These are phyloP conservation scores for Ceratosolen fusciceps DNA, from an alignment of 1,140 invertebrate genomes.

Conservation along the genomic window DNA sequence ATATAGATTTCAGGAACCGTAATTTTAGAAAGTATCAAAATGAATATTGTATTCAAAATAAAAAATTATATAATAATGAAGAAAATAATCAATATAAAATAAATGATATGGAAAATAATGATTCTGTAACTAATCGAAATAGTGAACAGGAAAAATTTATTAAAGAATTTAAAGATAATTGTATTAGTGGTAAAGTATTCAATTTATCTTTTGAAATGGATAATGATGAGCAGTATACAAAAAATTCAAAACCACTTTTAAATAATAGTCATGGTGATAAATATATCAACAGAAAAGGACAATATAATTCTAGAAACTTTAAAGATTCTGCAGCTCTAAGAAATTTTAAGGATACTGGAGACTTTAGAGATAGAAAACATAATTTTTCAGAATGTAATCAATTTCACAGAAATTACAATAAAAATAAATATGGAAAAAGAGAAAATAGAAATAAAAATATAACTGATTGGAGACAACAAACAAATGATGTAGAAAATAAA, in stretches of 20 bases:
- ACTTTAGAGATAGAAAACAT: conserved; percentile 50
- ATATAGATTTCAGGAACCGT: conserved; percentile 40
- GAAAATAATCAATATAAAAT: conserved; percentile 34
- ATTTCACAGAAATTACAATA: conserved; percentile 52
- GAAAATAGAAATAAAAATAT: conserved; percentile 54
- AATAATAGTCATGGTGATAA: conserved; percentile 30
- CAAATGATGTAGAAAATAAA: conserved; percentile 44
- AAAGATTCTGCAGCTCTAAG: conserved; percentile 48
- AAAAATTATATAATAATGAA: conserved; percentile 46
- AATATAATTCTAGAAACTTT: conserved; percentile 47
- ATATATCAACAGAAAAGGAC: conserved; percentile 44
- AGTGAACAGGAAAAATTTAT: conserved; percentile 23
- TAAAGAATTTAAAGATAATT: conserved; percentile 22
- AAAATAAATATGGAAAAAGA: conserved; percentile 52
- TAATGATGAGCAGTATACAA: conserved; percentile 19
- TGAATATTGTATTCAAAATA: conserved; percentile 52
- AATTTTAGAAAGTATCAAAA: conserved; percentile 56
- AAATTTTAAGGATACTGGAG: conserved; percentile 44
- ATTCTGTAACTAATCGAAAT: conserved; percentile 44
- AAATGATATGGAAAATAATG: conserved; percentile 45
- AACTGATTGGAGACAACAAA: conserved; percentile 61
- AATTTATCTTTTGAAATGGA: conserved; percentile 32
- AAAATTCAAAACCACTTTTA: conserved; percentile 29
- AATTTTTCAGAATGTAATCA: conserved; percentile 50
- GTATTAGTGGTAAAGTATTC: conserved; percentile 31